phyloP scores from a whole-genome alignment of 2,113 vertebrate species.

The Macroglossus sobrinus region DNA sequence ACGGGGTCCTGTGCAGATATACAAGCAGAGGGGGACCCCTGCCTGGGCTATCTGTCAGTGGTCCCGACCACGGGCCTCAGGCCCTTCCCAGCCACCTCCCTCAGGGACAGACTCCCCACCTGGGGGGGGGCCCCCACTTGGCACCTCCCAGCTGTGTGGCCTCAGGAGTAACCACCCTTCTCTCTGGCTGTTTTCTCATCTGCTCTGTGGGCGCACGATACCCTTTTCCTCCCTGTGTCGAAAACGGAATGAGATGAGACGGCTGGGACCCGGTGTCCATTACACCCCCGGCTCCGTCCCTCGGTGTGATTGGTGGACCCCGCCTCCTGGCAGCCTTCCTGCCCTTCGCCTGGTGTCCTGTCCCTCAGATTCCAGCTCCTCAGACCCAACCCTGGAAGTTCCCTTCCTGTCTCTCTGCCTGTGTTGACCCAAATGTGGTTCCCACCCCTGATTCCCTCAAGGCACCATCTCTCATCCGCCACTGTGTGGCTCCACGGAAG shows the following conservation, averaged over 20 bases:
- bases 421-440: not conserved
- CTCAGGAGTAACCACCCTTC: not conserved
- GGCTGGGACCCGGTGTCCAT: rapidly evolving
- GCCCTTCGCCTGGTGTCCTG: not conserved
- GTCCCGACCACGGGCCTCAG: not conserved
- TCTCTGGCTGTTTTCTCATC: not conserved
- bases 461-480: not conserved
- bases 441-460: not conserved
- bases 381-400: not conserved
- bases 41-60: rapidly evolving
- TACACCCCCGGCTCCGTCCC: too few relatives aligned
- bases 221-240: not conserved
- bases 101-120: not conserved
- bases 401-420: not conserved
- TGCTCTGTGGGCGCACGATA: rapidly evolving
- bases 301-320: rapidly evolving
- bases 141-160: rapidly evolving
- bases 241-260: too few relatives aligned
- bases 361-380: rapidly evolving
- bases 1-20: not conserved
- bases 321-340: not conserved
- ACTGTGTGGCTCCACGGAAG: not conserved
- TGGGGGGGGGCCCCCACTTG: not conserved
- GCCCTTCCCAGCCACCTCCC: not conserved
- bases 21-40: not conserved